Conservation (phyloP, 2,113 vertebrate genomes). For the Burhinus oedicnemus region DNA sequence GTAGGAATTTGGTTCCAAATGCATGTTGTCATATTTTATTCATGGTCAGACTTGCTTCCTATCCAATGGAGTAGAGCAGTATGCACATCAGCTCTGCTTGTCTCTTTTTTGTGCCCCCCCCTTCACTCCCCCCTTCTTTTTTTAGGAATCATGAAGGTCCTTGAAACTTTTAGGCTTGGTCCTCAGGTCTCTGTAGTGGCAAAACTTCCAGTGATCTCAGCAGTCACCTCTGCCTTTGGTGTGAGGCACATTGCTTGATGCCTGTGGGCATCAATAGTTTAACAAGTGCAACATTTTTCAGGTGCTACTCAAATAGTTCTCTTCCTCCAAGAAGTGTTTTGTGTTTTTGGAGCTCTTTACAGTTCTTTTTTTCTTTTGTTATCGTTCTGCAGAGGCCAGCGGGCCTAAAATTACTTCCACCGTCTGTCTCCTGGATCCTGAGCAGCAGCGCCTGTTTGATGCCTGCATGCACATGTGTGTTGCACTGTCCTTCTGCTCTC, state of each 20-base stretch:
- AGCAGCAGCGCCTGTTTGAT: not conserved
- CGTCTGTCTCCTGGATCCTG: not conserved
- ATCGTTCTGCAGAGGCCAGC: not conserved
- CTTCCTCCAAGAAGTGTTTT: not conserved
- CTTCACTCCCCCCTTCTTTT: not conserved
- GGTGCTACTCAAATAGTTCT: not conserved
- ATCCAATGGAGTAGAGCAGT: not conserved
- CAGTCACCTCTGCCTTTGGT: not conserved
- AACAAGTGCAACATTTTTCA: not conserved
- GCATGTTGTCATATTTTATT: not conserved
- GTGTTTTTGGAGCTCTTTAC: not conserved
- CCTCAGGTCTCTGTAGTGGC: not conserved
- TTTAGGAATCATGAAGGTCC: not conserved
- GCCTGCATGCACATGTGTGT: not conserved
- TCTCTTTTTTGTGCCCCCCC: not conserved
- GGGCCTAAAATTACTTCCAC: not conserved
- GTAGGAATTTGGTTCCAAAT: not conserved
- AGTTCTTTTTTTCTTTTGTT: not conserved
- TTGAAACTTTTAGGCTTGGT: not conserved
- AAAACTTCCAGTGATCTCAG: not conserved
- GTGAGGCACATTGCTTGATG: accelerated
- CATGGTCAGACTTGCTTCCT: not conserved
- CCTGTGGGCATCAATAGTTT: not conserved
- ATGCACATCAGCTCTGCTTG: not conserved
- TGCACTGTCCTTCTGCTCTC: not conserved